phyloP scores from a whole-genome alignment of 2,113 vertebrate species.

The Rattus norvegicus region DNA sequence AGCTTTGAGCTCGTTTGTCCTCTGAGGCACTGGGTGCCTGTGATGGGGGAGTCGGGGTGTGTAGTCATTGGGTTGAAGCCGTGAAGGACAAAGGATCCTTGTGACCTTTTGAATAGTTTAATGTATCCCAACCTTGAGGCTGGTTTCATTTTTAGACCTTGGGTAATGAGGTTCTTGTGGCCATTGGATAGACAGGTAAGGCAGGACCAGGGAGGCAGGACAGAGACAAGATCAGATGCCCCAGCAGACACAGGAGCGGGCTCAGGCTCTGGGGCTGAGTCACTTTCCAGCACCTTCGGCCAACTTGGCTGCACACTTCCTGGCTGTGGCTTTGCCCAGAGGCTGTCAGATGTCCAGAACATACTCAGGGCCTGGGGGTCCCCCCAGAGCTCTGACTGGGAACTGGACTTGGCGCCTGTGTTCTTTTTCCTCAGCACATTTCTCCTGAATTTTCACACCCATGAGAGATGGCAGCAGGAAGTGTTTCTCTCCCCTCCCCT shows the following conservation, averaged over 20 bases:
- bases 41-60: not conserved
- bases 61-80: rapidly evolving
- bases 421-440: not conserved
- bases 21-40: rapidly evolving
- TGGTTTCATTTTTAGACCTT: not conserved
- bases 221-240: not conserved
- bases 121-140: rapidly evolving
- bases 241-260: rapidly evolving
- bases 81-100: rapidly evolving
- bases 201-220: not conserved
- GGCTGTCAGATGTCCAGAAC: not conserved
- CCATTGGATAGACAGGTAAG: not conserved
- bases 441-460: not conserved
- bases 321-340: not conserved
- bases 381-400: not conserved
- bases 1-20: not conserved
- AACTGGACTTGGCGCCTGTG: not conserved
- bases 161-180: not conserved
- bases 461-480: rapidly evolving
- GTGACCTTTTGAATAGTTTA: rapidly evolving
- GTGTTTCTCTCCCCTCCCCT: not conserved
- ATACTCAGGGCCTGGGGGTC: not conserved
- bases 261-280: not conserved
- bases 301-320: not conserved
- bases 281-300: rapidly evolving